phyloP scores from a whole-genome alignment of 1,140 invertebrate genomes.

The Aphelenchoides fujianensis region DNA sequence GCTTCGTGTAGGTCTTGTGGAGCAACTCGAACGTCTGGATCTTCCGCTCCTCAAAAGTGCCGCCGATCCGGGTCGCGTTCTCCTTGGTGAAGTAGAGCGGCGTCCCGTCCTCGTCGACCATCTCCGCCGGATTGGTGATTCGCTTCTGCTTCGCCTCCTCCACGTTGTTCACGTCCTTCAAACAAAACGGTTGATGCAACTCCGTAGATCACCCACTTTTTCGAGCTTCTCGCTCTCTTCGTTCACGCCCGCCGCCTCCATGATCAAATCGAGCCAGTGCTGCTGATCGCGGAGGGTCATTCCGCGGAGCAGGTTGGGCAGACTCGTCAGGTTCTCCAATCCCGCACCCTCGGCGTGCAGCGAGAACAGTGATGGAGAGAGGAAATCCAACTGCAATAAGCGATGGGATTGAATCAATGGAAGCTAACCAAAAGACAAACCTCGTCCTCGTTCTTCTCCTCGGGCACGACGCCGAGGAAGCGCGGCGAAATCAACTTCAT shows the following conservation, averaged over 20 bases:
- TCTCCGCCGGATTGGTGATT: not conserved
- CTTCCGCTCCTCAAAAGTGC: conserved; percentile 34
- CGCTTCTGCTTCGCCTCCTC: conserved; percentile 16
- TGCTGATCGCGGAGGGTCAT: conserved; percentile 29
- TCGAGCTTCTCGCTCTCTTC: conserved; percentile 39
- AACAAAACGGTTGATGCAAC: not conserved
- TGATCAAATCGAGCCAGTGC: conserved; percentile 22
- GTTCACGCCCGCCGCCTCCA: conserved; percentile 37
- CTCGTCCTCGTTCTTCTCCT: conserved; percentile 32
- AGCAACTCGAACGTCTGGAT: conserved; percentile 40
- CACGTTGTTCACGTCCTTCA: conserved; percentile 1
- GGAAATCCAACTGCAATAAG: conserved; percentile 40
- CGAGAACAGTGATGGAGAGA: conserved; percentile 47
- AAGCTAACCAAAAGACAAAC: conserved; percentile 20
- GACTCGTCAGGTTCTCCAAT: conserved; percentile 32
- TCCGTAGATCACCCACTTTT: not conserved
- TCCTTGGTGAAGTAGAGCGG: conserved; percentile 47
- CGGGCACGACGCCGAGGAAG: conserved; percentile 43
- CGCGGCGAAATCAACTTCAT: conserved; percentile 43
- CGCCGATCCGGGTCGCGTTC: conserved; percentile 44
- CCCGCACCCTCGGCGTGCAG: conserved; percentile 43
- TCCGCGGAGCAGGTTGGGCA: conserved; percentile 26
- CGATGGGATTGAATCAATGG: too few relatives aligned
- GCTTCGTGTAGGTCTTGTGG: conserved; percentile 32
- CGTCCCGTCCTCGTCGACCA: conserved; percentile 28